Evolutionary conservation across 2,113 vertebrate species (phyloP).

Genomic region (Scopus umbretta): DNA sequence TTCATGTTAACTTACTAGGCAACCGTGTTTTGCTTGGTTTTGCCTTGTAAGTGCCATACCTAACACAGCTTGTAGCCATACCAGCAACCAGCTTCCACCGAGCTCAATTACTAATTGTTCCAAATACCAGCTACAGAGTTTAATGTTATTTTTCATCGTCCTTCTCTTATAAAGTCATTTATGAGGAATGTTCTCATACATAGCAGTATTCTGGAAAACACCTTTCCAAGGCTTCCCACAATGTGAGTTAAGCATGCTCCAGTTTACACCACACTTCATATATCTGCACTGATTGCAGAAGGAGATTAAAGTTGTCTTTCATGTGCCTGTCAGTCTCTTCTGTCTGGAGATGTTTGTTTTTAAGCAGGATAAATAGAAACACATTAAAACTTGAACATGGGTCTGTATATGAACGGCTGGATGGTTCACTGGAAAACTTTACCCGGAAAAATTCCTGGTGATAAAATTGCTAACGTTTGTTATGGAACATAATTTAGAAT

Average conservation of each 20-base stretch:
- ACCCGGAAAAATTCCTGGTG: background rate
- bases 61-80: background rate
- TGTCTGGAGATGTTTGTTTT: background rate
- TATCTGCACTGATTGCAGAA: background rate
- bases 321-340: background rate
- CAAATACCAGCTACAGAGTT: background rate
- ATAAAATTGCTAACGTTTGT: background rate
- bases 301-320: slow-evolving; percentile 22
- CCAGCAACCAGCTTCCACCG: background rate
- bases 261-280: background rate
- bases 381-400: background rate
- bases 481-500: background rate
- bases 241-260: background rate
- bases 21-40: background rate
- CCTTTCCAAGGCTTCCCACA: background rate
- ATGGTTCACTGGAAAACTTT: background rate
- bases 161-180: background rate
- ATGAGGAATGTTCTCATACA: background rate
- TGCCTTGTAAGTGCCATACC: background rate
- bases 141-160: background rate
- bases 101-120: background rate
- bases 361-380: slow-evolving; percentile 22
- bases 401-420: background rate
- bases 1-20: background rate
- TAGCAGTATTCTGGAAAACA: background rate